Evolutionary conservation across 2,888 invertebrate genomes (phyloP).

Genomic region (Hymenopus coronatus): DNA sequence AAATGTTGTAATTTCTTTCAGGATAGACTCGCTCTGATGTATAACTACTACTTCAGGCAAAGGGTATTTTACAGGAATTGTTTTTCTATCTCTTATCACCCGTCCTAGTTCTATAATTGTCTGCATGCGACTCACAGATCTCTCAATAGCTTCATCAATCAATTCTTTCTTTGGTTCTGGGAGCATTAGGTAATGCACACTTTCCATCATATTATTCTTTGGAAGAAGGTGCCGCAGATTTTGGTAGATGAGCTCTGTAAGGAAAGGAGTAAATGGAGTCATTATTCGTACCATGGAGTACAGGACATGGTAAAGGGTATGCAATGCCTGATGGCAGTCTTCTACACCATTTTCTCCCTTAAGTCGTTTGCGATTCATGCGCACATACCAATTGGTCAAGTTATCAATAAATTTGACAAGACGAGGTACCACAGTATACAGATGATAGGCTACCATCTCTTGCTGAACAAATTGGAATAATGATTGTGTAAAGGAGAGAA

Average conservation of each 20-base stretch:
- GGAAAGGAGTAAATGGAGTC: constrained; percentile 96
- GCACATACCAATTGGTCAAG: constrained; percentile 97
- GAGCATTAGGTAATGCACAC: constrained; percentile 90
- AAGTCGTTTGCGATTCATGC: constrained; percentile 91
- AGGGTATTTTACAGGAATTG: constrained; percentile 94
- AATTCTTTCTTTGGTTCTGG: constrained; percentile 64
- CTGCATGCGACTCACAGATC: constrained; percentile 90
- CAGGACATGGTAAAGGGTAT: constrained; percentile 84
- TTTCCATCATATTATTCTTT: constrained; percentile 57
- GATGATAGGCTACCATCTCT: constrained; percentile 92
- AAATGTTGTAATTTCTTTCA: constrained; percentile 75
- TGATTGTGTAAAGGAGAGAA: constrained; percentile 93
- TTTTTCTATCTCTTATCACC: constrained; percentile 87
- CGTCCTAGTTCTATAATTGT: constrained; percentile 91
- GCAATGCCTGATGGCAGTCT: constrained; percentile 81
- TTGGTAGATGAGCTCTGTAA: constrained; percentile 94
- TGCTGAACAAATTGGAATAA: constrained; percentile 80
- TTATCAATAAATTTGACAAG: constrained; percentile 96
- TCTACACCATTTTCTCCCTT: constrained; percentile 83
- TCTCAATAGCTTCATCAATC: constrained; percentile 83
- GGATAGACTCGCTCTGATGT: constrained; percentile 74
- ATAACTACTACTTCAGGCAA: constrained; percentile 94
- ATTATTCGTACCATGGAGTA: constrained; percentile 87
- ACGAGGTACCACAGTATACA: constrained; percentile 93
- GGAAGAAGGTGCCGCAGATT: constrained; percentile 65